Percentiles rank a stretch among this genome's conserved stretches.
Evolutionary conservation across 2,888 invertebrate genomes (phyloP).

Genomic region (Antheraea assamensis): DNA sequence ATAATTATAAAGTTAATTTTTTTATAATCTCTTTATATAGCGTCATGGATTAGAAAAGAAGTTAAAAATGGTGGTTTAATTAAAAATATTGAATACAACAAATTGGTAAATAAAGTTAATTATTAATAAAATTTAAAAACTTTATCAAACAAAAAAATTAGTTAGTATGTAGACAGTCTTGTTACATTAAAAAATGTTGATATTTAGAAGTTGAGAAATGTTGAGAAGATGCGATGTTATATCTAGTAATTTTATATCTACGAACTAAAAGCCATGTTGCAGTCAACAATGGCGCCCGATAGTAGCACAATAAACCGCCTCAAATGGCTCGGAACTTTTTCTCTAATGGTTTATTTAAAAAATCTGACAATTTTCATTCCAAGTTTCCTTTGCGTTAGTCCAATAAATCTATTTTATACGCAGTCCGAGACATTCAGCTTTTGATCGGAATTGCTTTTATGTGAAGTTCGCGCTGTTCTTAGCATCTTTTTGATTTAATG

Average conservation of each 20-base stretch:
- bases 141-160: too few species aligned
- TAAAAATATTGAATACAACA: too few species aligned
- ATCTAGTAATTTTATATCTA: conserved; percentile 29
- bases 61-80: too few species aligned
- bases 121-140: too few species aligned
- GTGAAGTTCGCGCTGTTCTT: conserved; percentile 73
- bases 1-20: too few species aligned
- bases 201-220: not conserved
- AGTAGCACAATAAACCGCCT: conserved; percentile 76
- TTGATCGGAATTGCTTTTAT: conserved; percentile 79
- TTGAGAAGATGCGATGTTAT: not conserved
- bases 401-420: conserved; percentile 76
- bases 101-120: too few species aligned
- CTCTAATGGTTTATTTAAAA: conserved; percentile 80
- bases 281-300: conserved; percentile 73
- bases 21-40: too few species aligned
- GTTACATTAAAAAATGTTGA: not conserved
- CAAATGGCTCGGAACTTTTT: conserved; percentile 80
- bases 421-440: conserved; percentile 71
- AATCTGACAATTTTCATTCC: conserved; percentile 78
- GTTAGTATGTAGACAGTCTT: not conserved
- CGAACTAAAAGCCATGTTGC: conserved; percentile 51
- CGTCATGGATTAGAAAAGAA: too few species aligned
- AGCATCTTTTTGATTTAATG: conserved; percentile 69
- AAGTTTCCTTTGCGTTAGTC: conserved; percentile 67